Evolutionary conservation across 2,888 invertebrate genomes (phyloP), one percentile per base, ranked within the genome.

Genomic region (Ormyrus nitidulus): DNA sequence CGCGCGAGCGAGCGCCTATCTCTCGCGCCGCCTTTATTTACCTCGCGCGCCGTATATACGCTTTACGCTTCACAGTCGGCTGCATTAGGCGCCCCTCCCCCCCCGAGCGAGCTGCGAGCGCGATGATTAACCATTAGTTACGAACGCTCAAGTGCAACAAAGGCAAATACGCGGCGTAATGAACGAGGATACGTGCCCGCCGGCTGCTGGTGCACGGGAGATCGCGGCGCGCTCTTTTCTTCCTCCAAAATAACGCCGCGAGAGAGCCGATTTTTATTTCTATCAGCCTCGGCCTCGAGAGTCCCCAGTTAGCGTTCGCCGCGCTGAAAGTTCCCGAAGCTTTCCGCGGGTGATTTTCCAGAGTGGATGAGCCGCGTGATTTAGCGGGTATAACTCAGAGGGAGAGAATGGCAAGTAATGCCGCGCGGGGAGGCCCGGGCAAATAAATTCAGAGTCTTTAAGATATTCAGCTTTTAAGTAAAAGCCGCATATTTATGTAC

Each of bases 121-220:
- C 66, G 59, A 58, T 44, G 70, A 70, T 59, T 70, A 70, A 10
- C 19, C 70, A 68, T 68, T 68, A 68, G 68, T 68, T 56, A 44
- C 68, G 68, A 44, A 56, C 34, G 46, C 56, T 44, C 54, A 46
- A 34, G 68, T 56, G n/a, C 68, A 68, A 68, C 54, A 68, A 68
- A 68, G 51, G 59, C 56, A 59, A 71, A 71, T 71, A 34, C 34
- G 4, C 19, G 59, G 59, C 5, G 9, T 34, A 49, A 49, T 71
- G 59, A 13, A 59, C 4, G 10, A 48, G 11, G 34, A 49, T 6
- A 64, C 34, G 34, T 34, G 34, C 34, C 19, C 13, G n/a, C 48
- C 61, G 34, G 7, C n/a, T 2, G 61, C 3, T 2, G 61, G 6
- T 34, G 34, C 13, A 13, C 44, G 61, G 34, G 6, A 9, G 34